Conservation (phyloP, 1,140 invertebrate species). For the Bicyclus anynana region DNA sequence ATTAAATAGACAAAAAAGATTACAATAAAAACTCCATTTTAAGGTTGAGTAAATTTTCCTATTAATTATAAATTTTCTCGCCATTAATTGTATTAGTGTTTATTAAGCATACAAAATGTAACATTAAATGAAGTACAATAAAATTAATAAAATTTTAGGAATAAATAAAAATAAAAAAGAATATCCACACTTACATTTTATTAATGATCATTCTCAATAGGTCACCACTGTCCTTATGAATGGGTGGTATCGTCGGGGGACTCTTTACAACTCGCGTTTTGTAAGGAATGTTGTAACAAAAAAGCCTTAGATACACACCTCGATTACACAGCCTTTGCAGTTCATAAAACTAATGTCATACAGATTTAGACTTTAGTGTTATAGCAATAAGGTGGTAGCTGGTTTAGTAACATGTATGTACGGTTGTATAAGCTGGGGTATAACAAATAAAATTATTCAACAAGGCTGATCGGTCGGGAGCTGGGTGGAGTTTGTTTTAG, state of each 20-base stretch:
- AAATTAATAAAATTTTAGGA: not conserved
- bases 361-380: conserved; percentile 33
- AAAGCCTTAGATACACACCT: conserved; percentile 72
- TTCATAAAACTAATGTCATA: conserved; percentile 11
- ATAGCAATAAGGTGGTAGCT: conserved; percentile 7
- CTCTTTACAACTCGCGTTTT: conserved; percentile 75
- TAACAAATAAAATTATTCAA: conserved; percentile 66
- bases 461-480: conserved; percentile 56
- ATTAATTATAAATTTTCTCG: too few species aligned
- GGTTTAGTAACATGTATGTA: conserved; percentile 5
- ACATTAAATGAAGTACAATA: too few species aligned
- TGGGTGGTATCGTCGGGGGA: conserved; percentile 73
- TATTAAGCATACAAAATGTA: too few species aligned
- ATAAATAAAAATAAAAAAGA: conserved; percentile 6
- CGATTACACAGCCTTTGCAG: conserved; percentile 43
- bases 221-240: conserved; percentile 73
- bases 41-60: too few species aligned
- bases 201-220: conserved; percentile 67
- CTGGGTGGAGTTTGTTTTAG: conserved; percentile 70
- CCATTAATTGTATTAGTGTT: too few species aligned
- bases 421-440: conserved; percentile 23
- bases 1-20: too few species aligned
- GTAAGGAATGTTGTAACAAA: conserved; percentile 75
- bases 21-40: too few species aligned
- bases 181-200: conserved; percentile 44